Percentiles rank a stretch among this genome's conserved stretches.
phyloP scores from a whole-genome alignment of 2,797 vertebrate genomes.

The Amblyraja radiata region DNA sequence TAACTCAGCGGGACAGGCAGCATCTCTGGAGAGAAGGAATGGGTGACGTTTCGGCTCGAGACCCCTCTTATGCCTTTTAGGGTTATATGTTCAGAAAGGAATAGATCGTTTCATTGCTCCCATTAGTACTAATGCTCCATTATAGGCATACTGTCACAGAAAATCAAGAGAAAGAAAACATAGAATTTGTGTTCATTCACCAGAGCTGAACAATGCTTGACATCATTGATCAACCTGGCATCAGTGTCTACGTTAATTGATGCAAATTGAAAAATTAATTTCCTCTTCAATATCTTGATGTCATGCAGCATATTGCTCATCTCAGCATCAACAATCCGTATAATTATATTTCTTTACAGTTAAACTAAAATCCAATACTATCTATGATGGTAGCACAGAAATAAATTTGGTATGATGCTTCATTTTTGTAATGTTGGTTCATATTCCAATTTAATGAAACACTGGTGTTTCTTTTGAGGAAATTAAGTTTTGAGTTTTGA shows the following conservation, averaged over 20 bases:
- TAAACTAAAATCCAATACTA: background rate
- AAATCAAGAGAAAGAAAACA: background rate
- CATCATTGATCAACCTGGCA: background rate
- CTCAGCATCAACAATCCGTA: background rate
- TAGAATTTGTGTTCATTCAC: background rate
- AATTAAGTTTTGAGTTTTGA: too few relatives aligned
- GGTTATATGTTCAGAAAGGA: background rate
- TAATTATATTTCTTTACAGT: background rate
- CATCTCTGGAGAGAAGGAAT: too few relatives aligned
- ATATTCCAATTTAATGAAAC: background rate
- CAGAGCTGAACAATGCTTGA: background rate
- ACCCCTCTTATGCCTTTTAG: background rate
- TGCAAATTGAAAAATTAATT: background rate
- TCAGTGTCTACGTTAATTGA: background rate
- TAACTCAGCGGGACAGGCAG: too few relatives aligned
- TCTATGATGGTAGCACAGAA: background rate
- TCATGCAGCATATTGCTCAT: background rate
- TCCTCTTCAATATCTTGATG: background rate
- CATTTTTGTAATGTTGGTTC: background rate
- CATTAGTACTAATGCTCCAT: background rate
- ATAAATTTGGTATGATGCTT: background rate
- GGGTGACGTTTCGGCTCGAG: too few relatives aligned
- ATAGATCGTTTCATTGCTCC: background rate
- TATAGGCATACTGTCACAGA: background rate
- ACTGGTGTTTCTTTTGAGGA: background rate